Base-by-base conservation (phyloP, 2,797 vertebrate species). In the Acipenser ruthenus region DNA sequence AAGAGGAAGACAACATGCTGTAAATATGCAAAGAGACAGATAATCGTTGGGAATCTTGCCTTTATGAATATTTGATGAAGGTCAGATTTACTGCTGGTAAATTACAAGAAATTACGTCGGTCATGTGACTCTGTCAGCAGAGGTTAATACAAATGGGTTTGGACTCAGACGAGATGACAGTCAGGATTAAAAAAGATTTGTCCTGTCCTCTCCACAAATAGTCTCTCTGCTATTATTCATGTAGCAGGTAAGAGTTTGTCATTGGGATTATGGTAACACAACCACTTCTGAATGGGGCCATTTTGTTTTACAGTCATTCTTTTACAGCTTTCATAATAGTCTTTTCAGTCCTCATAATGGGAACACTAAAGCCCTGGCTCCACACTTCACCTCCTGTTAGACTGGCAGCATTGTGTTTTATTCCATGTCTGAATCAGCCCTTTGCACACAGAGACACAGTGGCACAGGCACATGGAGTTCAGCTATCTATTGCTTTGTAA, bases 11-110 rank as follows among this genome's bases (percentile, higher is more conserved):
- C 93, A 92, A 94, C 91, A 94, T 89, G 89, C 89, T 91, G 91
- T 93, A 93, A 92, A 94, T 95, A 96, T 91, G 84, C n/a, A n/a
- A 93, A 91, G 91, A 95, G 94, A 97, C 94, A 97, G 94, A 94
- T 96, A 96, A 96, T 95, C 94, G 95, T 95, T 97, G 91, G 87
- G 90, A 93, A 93, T 88, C 90, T 91, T 88, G 93, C 91, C 92
- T 92, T 92, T 92, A 95, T 97, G 93, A 97, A 96, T 97, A 93
- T 94, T 92, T 91, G 88, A 92, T 91, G 88, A 89, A 85, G 82
- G 88, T 92, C 90, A 89, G 84, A 82, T 87, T 84, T 82, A 78
- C 86, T 83, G 83, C 84, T 87, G 86, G 83, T 87, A 87, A 87
- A 95, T 95, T n/a, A n/a, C n/a, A 83, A 92, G 89, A 92, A 92